A percentile compares a stretch with the other conserved stretches of the same genome.
These are phyloP conservation scores for Tethea ocularis DNA, from an alignment of 2,888 invertebrate genomes.

Conservation along the genomic window DNA sequence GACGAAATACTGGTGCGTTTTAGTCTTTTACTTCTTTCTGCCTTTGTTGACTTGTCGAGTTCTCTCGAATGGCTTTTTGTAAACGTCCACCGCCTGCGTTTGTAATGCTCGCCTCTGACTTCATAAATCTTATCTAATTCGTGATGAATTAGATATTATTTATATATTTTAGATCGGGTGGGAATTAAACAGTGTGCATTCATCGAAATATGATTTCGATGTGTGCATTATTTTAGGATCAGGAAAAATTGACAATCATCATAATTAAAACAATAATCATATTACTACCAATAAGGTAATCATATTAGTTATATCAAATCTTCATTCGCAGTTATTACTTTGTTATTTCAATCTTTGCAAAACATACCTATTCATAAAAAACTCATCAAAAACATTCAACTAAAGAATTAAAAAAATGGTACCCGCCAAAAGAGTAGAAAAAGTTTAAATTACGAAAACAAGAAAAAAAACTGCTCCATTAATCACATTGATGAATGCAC, in stretches of 20 bases:
- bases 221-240: too few species aligned
- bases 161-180: constrained; percentile 62
- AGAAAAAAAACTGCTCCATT: constrained; percentile 56
- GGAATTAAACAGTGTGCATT: constrained; percentile 50
- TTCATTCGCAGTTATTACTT: constrained; percentile 43
- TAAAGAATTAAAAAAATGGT: constrained; percentile 48
- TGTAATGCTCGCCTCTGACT: constrained; percentile 70
- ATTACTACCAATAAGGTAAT: too few species aligned
- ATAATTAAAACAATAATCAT: constrained; percentile 31
- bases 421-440: constrained; percentile 45
- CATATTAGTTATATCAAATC: constrained; percentile 30
- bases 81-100: constrained; percentile 63
- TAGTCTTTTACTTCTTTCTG: constrained; percentile 71
- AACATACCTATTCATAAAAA: constrained; percentile 58
- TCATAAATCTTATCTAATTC: constrained; percentile 75
- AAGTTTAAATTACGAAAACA: constrained; percentile 56
- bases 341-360: constrained; percentile 62
- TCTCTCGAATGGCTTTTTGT: constrained; percentile 73
- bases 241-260: constrained; percentile 41
- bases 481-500: constrained; percentile 77
- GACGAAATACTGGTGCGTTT: constrained; percentile 71
- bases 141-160: too few species aligned
- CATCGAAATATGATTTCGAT: too few species aligned
- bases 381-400: constrained; percentile 54
- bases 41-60: constrained; percentile 79